A percentile compares a stretch with the other conserved stretches of the same genome.
These are phyloP conservation scores for Oplegnathus fasciatus DNA, from an alignment of 2,113 vertebrate genomes.

Conservation along the genomic window DNA sequence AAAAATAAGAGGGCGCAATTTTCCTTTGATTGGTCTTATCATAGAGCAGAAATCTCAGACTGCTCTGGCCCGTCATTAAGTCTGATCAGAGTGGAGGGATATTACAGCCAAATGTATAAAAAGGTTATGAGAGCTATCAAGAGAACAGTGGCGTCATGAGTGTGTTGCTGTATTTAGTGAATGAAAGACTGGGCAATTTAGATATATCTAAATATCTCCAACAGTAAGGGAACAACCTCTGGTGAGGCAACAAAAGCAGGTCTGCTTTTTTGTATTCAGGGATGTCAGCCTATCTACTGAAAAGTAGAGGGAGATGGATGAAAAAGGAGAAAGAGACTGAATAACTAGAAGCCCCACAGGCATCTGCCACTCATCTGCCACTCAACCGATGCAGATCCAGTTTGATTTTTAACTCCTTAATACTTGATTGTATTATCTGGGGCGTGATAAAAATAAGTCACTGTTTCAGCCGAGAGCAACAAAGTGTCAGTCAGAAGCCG, in stretches of 20 bases:
- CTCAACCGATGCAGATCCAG: slow-evolving; percentile 71
- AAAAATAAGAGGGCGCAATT: slow-evolving; percentile 63
- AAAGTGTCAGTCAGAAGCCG: slow-evolving; percentile 71
- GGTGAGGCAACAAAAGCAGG: slow-evolving; percentile 24
- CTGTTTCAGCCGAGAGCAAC: slow-evolving; percentile 69
- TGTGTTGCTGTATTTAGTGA: slow-evolving; percentile 8
- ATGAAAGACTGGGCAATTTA: slow-evolving; percentile 26
- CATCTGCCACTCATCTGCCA: slow-evolving; percentile 73
- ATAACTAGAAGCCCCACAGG: slow-evolving; percentile 52
- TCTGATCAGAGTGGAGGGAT: slow-evolving; percentile 36
- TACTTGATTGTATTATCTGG: slow-evolving; percentile 76
- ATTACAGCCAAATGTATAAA: slow-evolving; percentile 42
- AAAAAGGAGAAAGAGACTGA: slow-evolving; percentile 31
- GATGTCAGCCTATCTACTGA: slow-evolving; percentile 58
- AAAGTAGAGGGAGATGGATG: slow-evolving; percentile 44
- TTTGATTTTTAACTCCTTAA: slow-evolving; percentile 74
- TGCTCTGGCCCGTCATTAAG: slow-evolving; percentile 60
- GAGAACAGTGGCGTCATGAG: slow-evolving; percentile 29
- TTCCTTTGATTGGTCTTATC: slow-evolving; percentile 80
- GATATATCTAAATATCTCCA: slow-evolving; percentile 27
- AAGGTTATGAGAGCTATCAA: slow-evolving; percentile 42
- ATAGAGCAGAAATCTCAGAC: slow-evolving; percentile 58
- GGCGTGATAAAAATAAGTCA: slow-evolving; percentile 75
- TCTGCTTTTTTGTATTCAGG: slow-evolving; percentile 13
- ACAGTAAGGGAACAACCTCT: slow-evolving; percentile 24